Percentiles rank a stretch among this genome's conserved stretches.
Evolutionary conservation across 2,113 vertebrate genomes (phyloP).

Genomic region (Tyrannus savana): DNA sequence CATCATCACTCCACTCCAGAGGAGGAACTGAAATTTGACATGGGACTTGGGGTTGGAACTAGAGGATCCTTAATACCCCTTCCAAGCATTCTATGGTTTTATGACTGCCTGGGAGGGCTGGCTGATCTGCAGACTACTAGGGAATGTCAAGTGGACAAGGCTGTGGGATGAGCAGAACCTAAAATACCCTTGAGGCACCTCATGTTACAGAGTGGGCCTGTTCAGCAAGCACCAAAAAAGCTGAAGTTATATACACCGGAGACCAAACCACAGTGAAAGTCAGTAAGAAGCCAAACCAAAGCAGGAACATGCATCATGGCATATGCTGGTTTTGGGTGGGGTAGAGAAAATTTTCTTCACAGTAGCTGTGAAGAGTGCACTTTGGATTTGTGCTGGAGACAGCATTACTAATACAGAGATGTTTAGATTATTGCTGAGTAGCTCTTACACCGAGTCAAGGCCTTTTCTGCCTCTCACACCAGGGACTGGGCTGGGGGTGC

Average conservation of each 20-base stretch:
- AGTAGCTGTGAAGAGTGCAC: neutral
- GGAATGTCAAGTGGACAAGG: neutral
- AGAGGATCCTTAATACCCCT: neutral
- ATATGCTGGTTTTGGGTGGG: neutral
- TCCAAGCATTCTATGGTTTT: neutral
- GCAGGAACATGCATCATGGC: neutral
- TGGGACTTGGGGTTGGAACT: neutral
- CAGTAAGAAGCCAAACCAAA: neutral
- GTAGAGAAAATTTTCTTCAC: neutral
- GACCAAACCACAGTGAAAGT: neutral
- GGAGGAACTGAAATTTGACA: neutral
- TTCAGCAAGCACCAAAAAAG: neutral
- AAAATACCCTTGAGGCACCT: neutral
- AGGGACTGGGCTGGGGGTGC: neutral
- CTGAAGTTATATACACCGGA: neutral
- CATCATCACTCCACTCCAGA: neutral
- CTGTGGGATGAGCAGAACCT: neutral
- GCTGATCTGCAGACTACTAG: neutral
- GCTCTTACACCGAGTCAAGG: neutral
- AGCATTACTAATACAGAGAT: neutral
- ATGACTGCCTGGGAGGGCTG: neutral
- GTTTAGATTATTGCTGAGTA: neutral
- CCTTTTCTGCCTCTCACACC: neutral
- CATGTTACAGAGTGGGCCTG: neutral
- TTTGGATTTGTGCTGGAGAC: neutral